Conservation (phyloP, 2,888 invertebrate species). For the Galerucella nymphaeae region DNA sequence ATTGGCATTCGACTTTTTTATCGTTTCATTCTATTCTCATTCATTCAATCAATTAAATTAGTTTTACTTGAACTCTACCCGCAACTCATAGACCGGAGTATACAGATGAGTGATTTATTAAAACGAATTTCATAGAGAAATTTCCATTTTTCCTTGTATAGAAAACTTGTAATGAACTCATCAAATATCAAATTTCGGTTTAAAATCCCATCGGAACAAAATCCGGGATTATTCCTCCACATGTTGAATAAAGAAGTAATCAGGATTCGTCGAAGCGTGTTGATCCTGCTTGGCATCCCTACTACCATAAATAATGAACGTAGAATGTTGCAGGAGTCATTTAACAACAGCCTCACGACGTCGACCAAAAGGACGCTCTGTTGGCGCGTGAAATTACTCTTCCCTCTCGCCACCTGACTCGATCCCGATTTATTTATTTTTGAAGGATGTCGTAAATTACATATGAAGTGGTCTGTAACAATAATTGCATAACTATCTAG, state of each 20-base stretch:
- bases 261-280: constrained; percentile 53
- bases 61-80: neutral
- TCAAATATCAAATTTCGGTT: constrained; percentile 36
- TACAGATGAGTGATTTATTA: too few species aligned
- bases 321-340: constrained; percentile 44
- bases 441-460: neutral
- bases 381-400: constrained; percentile 59
- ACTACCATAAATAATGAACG: constrained; percentile 44
- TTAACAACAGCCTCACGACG: constrained; percentile 48
- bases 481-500: too few species aligned
- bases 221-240: constrained; percentile 49
- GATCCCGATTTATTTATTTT: constrained; percentile 11
- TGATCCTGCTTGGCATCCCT: constrained; percentile 46
- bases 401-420: constrained; percentile 48
- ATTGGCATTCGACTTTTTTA: constrained; percentile 36
- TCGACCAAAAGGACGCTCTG: constrained; percentile 51
- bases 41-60: neutral
- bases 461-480: neutral
- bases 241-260: constrained; percentile 54
- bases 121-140: neutral
- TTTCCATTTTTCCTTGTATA: neutral
- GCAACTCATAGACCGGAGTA: too few species aligned
- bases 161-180: constrained; percentile 1
- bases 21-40: constrained; percentile 27
- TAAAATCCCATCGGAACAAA: constrained; percentile 32